Conservation (phyloP, 2,797 vertebrate genomes). For the Premnoplex brunnescens region DNA sequence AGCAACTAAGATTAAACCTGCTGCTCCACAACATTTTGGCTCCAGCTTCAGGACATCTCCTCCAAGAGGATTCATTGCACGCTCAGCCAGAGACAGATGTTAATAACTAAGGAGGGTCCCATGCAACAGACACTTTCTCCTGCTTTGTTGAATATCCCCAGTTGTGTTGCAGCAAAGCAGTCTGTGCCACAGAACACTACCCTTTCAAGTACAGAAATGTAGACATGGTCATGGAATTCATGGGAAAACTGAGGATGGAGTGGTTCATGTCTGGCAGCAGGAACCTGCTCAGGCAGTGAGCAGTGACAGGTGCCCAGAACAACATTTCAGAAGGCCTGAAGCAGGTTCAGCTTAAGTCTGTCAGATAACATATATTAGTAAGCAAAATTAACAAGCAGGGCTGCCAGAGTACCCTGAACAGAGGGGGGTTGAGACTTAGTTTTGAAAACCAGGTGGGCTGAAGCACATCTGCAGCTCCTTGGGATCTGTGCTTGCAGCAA, state of each 20-base stretch:
- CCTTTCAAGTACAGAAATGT: background rate
- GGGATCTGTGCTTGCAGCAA: background rate
- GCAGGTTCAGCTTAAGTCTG: background rate
- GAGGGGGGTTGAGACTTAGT: background rate
- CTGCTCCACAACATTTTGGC: background rate
- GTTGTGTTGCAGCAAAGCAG: background rate
- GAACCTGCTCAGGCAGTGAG: background rate
- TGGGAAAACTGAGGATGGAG: background rate
- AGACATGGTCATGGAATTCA: background rate
- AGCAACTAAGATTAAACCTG: background rate
- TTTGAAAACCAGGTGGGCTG: background rate
- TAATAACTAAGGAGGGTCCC: background rate
- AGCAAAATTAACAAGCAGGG: background rate
- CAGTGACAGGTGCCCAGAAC: background rate
- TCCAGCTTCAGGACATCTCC: background rate
- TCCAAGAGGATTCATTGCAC: background rate
- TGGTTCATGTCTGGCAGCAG: background rate
- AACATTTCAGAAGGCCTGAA: background rate
- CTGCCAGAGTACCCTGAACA: background rate
- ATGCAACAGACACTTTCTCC: background rate
- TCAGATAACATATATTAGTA: background rate
- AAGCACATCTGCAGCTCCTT: background rate
- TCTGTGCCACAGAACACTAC: background rate
- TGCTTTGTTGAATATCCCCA: background rate
- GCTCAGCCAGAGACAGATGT: background rate